A percentile compares a stretch with the other conserved stretches of the same genome.
Conservation (phyloP, 2,797 vertebrate species). For the Hippoglossus hippoglossus region DNA sequence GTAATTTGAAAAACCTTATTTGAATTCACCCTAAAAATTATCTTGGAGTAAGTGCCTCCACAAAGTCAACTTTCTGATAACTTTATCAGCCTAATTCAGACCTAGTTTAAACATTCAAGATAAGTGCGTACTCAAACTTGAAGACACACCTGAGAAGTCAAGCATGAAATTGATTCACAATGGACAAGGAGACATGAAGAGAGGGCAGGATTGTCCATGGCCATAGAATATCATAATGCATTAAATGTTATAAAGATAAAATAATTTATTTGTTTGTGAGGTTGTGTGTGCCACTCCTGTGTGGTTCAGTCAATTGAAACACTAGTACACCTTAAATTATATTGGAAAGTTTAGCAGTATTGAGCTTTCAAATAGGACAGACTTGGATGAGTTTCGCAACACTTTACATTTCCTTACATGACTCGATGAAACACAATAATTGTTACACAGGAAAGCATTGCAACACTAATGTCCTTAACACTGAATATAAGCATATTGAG, state of each 20-base stretch:
- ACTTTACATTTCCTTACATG: slow-evolving; percentile 25
- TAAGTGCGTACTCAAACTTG: slow-evolving; percentile 7
- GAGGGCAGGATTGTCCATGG: not conserved
- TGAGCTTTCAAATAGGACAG: not conserved
- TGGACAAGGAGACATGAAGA: slow-evolving; percentile 9
- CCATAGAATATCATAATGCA: not conserved
- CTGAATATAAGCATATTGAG: not conserved
- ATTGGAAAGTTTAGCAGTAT: slow-evolving; percentile 1
- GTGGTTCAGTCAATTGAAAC: not conserved
- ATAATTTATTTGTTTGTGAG: too few relatives aligned
- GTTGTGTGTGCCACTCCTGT: too few relatives aligned
- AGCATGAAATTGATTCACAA: slow-evolving; percentile 35
- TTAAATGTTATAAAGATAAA: not conserved
- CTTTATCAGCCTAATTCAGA: slow-evolving; percentile 11
- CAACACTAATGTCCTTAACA: slow-evolving; percentile 1
- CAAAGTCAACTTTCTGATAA: slow-evolving; percentile 19
- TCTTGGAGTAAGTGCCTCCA: not conserved
- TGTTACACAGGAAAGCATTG: slow-evolving; percentile 5
- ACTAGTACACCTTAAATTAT: not conserved
- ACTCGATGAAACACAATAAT: not conserved
- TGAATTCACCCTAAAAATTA: slow-evolving; percentile 11
- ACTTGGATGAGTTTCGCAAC: slow-evolving; percentile 13
- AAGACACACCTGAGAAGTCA: slow-evolving; percentile 27
- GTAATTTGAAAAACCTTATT: slow-evolving; percentile 21
- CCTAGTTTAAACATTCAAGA: slow-evolving; percentile 15